These are phyloP conservation scores for Oryzias curvinotus DNA, from an alignment of 2,113 vertebrate species.

Conservation along the genomic window DNA sequence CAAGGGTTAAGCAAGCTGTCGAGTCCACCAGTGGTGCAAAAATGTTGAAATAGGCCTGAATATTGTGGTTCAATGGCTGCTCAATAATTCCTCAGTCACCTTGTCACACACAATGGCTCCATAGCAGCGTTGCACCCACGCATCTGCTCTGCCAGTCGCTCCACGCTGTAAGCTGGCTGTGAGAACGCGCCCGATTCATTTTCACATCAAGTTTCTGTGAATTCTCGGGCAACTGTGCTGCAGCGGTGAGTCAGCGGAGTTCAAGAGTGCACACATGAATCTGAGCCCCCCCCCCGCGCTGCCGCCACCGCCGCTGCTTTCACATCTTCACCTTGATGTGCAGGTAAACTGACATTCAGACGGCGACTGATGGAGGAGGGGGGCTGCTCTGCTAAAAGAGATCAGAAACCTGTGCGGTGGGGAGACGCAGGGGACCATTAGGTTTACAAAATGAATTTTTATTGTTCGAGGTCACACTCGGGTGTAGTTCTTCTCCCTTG, in stretches of 20 bases:
- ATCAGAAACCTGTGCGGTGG: constrained; percentile 19
- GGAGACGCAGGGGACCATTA: constrained; percentile 23
- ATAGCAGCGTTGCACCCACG: constrained; percentile 16
- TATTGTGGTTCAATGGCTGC: constrained; percentile 9
- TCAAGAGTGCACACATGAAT: constrained; percentile 40
- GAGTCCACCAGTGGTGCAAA: constrained; percentile 13
- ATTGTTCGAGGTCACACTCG: constrained; percentile 37
- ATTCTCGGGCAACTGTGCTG: constrained; percentile 1
- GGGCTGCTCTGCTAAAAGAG: constrained; percentile 16
- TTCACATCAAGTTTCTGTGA: neutral
- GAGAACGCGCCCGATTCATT: neutral
- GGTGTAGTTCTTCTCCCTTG: constrained; percentile 10
- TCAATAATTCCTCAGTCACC: constrained; percentile 25
- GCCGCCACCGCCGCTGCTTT: neutral
- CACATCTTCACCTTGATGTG: neutral
- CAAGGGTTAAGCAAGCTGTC: no score
- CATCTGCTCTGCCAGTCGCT: constrained; percentile 2
- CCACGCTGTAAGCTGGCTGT: neutral
- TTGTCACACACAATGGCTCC: constrained; percentile 13
- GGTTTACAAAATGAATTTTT: constrained; percentile 33
- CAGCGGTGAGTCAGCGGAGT: constrained; percentile 26
- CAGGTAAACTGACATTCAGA: constrained; percentile 38
- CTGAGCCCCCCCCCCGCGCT: no score
- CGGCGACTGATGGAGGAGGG: constrained; percentile 5
- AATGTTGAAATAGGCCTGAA: constrained; percentile 9